Conservation (phyloP, 1,140 invertebrate genomes). For the Probaryconus sp. region DNA sequence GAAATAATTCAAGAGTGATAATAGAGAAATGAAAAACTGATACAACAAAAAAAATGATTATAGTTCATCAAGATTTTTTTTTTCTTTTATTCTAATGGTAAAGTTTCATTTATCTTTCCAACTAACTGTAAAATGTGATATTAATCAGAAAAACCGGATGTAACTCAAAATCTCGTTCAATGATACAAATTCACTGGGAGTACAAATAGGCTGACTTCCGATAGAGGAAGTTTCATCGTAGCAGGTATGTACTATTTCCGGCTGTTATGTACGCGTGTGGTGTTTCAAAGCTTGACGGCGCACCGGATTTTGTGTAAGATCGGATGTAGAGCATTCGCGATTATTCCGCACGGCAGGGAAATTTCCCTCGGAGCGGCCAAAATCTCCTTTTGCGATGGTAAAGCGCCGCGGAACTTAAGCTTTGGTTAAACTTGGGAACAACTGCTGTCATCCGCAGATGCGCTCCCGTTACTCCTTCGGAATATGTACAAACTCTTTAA, state of each 20-base stretch:
- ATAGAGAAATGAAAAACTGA: too few relatives aligned
- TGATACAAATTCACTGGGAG: conserved; percentile 25
- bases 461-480: neutral
- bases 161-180: conserved; percentile 22
- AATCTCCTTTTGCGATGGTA: conserved; percentile 19
- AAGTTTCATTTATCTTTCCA: too few relatives aligned
- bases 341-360: conserved; percentile 23
- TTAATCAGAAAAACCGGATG: too few relatives aligned
- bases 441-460: conserved; percentile 63
- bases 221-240: conserved; percentile 35
- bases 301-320: conserved; percentile 29
- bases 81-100: too few relatives aligned
- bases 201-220: conserved; percentile 21
- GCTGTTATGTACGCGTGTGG: conserved; percentile 14
- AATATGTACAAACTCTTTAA: neutral
- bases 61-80: too few relatives aligned
- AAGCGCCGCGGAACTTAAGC: conserved; percentile 17
- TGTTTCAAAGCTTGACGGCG: conserved; percentile 14
- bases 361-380: conserved; percentile 26
- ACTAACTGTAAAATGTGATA: too few relatives aligned
- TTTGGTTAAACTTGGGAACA: conserved; percentile 64
- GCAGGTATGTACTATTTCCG: conserved; percentile 24
- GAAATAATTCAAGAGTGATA: too few relatives aligned
- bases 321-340: conserved; percentile 22
- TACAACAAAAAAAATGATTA: too few relatives aligned